Evolutionary conservation across 1,140 invertebrate genomes (phyloP).

Genomic region (Drosophila subobscura): DNA sequence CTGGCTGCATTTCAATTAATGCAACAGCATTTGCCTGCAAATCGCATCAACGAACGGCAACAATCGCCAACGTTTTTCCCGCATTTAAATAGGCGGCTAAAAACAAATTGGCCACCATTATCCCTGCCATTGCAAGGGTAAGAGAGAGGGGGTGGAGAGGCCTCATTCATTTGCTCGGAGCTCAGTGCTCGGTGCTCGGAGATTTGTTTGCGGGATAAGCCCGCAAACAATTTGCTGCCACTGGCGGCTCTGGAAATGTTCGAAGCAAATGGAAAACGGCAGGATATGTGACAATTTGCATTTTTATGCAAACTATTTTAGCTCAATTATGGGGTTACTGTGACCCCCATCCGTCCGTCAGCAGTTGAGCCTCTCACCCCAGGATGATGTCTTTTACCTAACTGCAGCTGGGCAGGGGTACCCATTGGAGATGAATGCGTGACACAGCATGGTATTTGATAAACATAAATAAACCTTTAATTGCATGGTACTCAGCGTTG

Average conservation of each 20-base stretch:
- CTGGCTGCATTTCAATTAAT: conserved; percentile 72
- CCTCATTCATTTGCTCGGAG: conserved; percentile 39
- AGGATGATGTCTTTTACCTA: conserved; percentile 8
- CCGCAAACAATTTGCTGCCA: conserved; percentile 35
- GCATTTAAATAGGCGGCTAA: conserved; percentile 49
- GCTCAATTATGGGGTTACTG: conserved; percentile 62
- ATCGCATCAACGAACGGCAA: conserved; percentile 43
- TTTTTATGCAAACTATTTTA: conserved; percentile 79
- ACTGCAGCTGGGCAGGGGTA: conserved; percentile 57
- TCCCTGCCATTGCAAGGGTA: conserved; percentile 5
- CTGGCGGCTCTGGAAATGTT: conserved; percentile 43
- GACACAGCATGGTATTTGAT: conserved; percentile 19
- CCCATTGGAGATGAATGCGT: conserved; percentile 52
- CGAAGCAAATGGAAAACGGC: conserved; percentile 76
- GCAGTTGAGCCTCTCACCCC: conserved; percentile 1
- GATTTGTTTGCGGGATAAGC: conserved; percentile 39
- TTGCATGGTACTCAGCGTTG: no score
- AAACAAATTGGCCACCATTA: conserved; percentile 69
- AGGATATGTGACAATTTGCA: conserved; percentile 79
- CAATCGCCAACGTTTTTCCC: conserved; percentile 47
- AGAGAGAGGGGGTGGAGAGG: no score
- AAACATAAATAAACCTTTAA: not conserved
- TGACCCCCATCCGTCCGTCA: not conserved
- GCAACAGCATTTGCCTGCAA: conserved; percentile 53
- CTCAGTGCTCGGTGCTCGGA: not conserved